These are phyloP conservation scores for Unio pictorum DNA, from an alignment of 2,888 invertebrate genomes.

Conservation along the genomic window DNA sequence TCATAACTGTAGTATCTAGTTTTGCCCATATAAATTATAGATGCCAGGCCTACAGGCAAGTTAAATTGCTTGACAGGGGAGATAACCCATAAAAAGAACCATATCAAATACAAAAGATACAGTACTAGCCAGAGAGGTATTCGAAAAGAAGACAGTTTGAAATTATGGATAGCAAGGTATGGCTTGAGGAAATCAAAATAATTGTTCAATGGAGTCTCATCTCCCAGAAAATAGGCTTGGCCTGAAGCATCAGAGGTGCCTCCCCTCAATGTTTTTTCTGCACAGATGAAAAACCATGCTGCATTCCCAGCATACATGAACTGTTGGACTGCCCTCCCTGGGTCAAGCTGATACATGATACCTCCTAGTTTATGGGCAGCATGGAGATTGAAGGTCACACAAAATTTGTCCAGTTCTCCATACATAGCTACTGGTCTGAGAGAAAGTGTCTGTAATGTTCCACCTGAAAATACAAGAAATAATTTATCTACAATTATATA, in stretches of 20 bases:
- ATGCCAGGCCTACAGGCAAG: conserved; percentile 25
- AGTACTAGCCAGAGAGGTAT: conserved; percentile 59
- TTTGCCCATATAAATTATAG: conserved; percentile 69
- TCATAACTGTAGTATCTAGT: conserved; percentile 76
- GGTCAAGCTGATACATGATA: conserved; percentile 73
- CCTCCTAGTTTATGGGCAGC: conserved; percentile 73
- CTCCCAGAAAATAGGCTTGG: too few species aligned
- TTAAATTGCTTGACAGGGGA: conserved; percentile 42
- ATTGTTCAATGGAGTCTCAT: conserved; percentile 56
- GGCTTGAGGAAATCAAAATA: conserved; percentile 72
- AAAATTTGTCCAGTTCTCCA: conserved; percentile 77
- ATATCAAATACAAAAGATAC: conserved; percentile 34
- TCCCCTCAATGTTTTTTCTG: conserved; percentile 74
- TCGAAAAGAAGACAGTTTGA: conserved; percentile 36
- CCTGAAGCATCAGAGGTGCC: too few species aligned
- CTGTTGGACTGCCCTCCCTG: conserved; percentile 73
- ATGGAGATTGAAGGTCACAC: conserved; percentile 74
- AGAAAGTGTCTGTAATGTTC: conserved; percentile 73
- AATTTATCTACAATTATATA: too few species aligned
- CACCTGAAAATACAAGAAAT: conserved; percentile 17
- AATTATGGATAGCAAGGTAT: conserved; percentile 50
- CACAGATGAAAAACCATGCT: conserved; percentile 78
- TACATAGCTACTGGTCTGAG: conserved; percentile 77
- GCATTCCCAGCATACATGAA: conserved; percentile 75
- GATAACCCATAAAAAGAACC: conserved; percentile 30